Percentiles rank a stretch among this genome's conserved stretches.
phyloP scores from a whole-genome alignment of 2,888 invertebrate genomes.

The Catocala nupta region DNA sequence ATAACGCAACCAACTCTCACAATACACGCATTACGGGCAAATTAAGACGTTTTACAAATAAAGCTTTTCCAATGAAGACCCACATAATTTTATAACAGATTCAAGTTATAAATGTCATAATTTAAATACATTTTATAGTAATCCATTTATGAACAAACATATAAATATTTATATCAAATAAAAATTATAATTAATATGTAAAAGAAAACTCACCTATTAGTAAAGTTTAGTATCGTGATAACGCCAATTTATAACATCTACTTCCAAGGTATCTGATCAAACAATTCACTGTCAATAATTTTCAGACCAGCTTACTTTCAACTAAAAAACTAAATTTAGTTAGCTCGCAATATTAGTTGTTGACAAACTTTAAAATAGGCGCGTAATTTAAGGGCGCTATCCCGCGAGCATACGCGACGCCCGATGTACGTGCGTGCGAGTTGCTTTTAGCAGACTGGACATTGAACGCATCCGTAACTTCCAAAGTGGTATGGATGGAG shows the following conservation, averaged over 20 bases:
- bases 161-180: slow-evolving; percentile 33
- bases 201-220: slow-evolving; percentile 45
- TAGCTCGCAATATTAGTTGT: slow-evolving; percentile 4
- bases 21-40: slow-evolving; percentile 10
- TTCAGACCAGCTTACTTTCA: not conserved
- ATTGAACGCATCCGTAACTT: slow-evolving; percentile 69
- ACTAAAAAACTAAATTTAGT: slow-evolving; percentile 2
- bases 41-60: slow-evolving; percentile 17
- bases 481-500: slow-evolving; percentile 62
- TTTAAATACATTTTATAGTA: slow-evolving; percentile 28
- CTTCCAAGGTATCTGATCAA: slow-evolving; percentile 14
- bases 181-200: slow-evolving; percentile 34
- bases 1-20: slow-evolving; percentile 44
- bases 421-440: slow-evolving; percentile 70
- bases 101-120: slow-evolving; percentile 20
- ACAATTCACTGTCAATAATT: slow-evolving; percentile 30
- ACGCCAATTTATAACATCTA: slow-evolving; percentile 27
- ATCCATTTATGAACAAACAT: slow-evolving; percentile 22
- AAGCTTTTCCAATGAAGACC: slow-evolving; percentile 15
- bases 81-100: slow-evolving; percentile 32
- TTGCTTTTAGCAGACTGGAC: slow-evolving; percentile 80
- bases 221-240: slow-evolving; percentile 22
- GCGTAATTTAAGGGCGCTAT: slow-evolving; percentile 59
- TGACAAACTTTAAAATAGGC: slow-evolving; percentile 39
- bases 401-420: slow-evolving; percentile 60